Evolutionary conservation across 30 jellyfish, hydroid and myxozoan species (phyloP).

Genomic region (Chrysaora quinquecirrha): DNA sequence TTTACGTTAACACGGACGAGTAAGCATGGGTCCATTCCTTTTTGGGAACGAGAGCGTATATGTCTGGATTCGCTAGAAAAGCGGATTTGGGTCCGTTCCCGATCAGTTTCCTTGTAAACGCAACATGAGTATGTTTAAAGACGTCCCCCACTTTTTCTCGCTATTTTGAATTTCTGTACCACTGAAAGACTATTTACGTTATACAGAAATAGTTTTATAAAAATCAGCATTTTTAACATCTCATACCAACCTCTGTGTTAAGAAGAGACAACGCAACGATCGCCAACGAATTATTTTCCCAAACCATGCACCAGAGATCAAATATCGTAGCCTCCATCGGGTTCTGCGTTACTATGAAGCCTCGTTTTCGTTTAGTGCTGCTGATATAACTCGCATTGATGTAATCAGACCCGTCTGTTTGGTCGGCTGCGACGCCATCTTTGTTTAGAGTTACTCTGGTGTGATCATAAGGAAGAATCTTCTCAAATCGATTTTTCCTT

Average conservation of each 20-base stretch:
- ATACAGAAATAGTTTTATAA: too few species aligned
- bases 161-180: too few species aligned
- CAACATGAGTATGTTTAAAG: too few species aligned
- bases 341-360: slow-evolving; percentile 50
- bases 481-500: slow-evolving; percentile 39
- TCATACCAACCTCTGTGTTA: neutral
- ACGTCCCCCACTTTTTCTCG: too few species aligned
- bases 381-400: slow-evolving; percentile 54
- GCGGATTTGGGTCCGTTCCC: too few species aligned
- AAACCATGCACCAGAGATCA: slow-evolving; percentile 62
- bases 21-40: too few species aligned
- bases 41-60: too few species aligned
- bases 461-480: slow-evolving; percentile 55
- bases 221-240: too few species aligned
- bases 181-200: too few species aligned
- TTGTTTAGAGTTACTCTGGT: slow-evolving; percentile 40
- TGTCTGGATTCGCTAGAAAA: too few species aligned
- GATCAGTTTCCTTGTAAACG: too few species aligned
- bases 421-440: neutral
- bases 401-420: slow-evolving; percentile 7
- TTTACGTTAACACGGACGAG: too few species aligned
- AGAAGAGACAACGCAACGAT: slow-evolving; percentile 33
- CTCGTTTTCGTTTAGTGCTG: slow-evolving; percentile 20
- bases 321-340: slow-evolving; percentile 54
- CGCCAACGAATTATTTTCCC: slow-evolving; percentile 50